Percentiles rank a stretch among this genome's conserved stretches.
These are phyloP conservation scores for Struthidea cinerea DNA, from an alignment of 2,113 vertebrate species.

Conservation along the genomic window DNA sequence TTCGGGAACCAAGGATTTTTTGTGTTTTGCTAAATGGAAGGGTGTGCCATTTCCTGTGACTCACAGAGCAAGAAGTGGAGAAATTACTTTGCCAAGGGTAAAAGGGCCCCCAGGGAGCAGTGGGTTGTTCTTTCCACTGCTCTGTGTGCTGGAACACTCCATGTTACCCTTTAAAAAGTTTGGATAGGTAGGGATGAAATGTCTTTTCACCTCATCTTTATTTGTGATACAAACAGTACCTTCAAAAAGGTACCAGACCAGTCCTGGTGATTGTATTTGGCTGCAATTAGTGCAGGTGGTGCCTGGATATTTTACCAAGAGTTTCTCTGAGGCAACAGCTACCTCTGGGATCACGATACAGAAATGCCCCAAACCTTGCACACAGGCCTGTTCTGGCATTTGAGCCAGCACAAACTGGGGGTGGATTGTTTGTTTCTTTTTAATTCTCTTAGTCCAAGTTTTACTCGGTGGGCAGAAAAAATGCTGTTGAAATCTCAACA, in stretches of 20 bases:
- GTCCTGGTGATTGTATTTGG: background rate
- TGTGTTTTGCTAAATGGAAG: background rate
- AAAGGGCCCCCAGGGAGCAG: background rate
- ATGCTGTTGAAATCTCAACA: background rate
- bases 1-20: background rate
- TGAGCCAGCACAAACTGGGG: background rate
- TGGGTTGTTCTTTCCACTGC: background rate
- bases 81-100: background rate
- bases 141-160: background rate
- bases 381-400: background rate
- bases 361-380: background rate
- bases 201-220: background rate
- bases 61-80: background rate
- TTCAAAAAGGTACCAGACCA: background rate
- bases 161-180: background rate
- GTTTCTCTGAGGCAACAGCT: background rate
- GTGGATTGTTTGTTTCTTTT: background rate
- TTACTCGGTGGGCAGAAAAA: background rate
- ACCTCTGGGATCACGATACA: fast-evolving
- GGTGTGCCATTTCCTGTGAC: background rate
- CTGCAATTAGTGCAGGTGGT: background rate
- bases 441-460: background rate
- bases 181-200: background rate
- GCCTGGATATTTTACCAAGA: background rate
- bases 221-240: background rate